Conservation (phyloP, 2,888 invertebrate genomes). For the Melangyna quadrimaculata region DNA sequence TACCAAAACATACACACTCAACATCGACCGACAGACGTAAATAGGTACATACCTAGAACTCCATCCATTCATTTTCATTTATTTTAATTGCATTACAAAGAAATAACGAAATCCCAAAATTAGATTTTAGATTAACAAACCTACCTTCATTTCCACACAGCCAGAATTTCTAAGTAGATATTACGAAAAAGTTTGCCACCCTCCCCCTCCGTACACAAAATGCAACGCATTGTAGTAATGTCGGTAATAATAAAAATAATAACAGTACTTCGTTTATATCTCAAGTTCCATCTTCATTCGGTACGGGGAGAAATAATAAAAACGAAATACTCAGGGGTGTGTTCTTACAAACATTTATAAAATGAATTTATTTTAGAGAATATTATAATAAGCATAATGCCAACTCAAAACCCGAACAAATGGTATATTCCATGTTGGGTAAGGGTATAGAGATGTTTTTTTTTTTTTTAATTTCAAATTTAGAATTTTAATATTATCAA, state of each 20-base stretch:
- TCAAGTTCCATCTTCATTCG: constrained; percentile 60
- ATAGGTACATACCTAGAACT: background rate
- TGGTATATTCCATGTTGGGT: constrained; percentile 35
- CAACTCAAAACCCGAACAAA: constrained; percentile 33
- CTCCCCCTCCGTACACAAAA: background rate
- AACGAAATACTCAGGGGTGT: constrained; percentile 52
- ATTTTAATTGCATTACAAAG: constrained; percentile 64
- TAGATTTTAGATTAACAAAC: constrained; percentile 28
- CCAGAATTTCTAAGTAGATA: background rate
- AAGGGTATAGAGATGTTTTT: background rate
- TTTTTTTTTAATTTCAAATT: constrained; percentile 50
- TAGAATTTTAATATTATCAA: constrained; percentile 62
- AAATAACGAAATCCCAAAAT: constrained; percentile 46
- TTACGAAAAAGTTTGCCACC: constrained; percentile 26
- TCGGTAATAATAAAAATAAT: constrained; percentile 66
- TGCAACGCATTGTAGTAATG: constrained; percentile 62
- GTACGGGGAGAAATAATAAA: constrained; percentile 23
- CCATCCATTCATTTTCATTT: constrained; percentile 60
- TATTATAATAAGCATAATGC: constrained; percentile 62
- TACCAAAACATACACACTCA: constrained; percentile 5
- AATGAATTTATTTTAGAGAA: constrained; percentile 67
- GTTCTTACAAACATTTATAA: constrained; percentile 45
- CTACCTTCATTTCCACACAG: background rate
- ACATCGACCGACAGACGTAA: background rate
- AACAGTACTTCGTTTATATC: constrained; percentile 63